Base-by-base conservation (phyloP, 2,113 vertebrate species). In the Leptosomus discolor region DNA sequence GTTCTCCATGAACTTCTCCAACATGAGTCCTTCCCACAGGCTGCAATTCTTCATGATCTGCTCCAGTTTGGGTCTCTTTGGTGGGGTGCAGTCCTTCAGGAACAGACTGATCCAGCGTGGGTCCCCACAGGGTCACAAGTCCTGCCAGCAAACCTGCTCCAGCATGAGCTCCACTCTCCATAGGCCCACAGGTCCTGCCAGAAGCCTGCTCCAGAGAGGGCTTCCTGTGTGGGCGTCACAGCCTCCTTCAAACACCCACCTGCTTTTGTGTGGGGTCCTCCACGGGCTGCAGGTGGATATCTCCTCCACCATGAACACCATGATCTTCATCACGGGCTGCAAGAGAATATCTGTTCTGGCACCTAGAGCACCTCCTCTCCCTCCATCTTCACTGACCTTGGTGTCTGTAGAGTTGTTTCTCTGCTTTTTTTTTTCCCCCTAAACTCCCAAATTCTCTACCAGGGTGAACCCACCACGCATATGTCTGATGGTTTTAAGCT, bases 261-360 rank as follows among this genome's bases (percentile, higher is more conserved):
- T 83, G 54, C 65, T 70, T 23, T 12, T 8, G 14, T 2, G 2
- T 41, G 43, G 43, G 13, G 13, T 34, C 11, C 14, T 60, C 30
- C 23, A 29, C 18, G 48, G 10, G 22, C 26, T 85, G 57, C 34
- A 18, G 51, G 27, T 17, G 11, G 10, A 39, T 43, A 61, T n/a
- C n/a, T 34, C 57, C 56, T 30, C 12, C n/a, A n/a, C n/a, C n/a
- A n/a, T n/a, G n/a, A n/a, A n/a, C n/a, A 17, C 19, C 45, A 5
- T 0, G 6, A 9, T 11, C 82, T 90, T 8, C 48, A 20, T 13
- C 34, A 5, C 1, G 7, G 37, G 7, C 56, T 58, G 50, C 53
- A 27, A 41, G 9, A n/a, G 32, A 50, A 8, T 30, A 11, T 68
- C 58, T 56, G 10, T 46, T 45, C 41, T 11, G 10, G 0, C 2